Evolutionary conservation across 2,113 vertebrate genomes (phyloP).

Genomic region (Paralichthys olivaceus): DNA sequence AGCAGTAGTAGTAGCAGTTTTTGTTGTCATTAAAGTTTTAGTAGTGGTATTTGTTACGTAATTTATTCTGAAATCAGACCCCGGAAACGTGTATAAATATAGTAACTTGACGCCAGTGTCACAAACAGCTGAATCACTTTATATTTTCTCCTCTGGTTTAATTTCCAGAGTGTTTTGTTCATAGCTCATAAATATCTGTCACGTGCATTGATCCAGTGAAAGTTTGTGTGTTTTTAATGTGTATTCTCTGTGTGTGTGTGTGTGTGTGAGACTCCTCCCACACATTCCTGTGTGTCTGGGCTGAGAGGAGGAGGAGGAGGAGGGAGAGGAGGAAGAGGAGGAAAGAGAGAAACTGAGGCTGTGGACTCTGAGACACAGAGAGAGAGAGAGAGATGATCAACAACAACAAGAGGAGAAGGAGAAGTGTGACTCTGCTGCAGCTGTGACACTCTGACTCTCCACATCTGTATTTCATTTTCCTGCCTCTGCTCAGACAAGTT

Average conservation of each 20-base stretch:
- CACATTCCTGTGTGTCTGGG: conserved; percentile 67
- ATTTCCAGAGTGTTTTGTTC: background rate
- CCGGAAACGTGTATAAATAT: background rate
- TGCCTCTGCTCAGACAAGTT: conserved; percentile 14
- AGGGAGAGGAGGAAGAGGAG: conserved; percentile 26
- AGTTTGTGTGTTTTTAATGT: background rate
- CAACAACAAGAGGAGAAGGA: conserved; percentile 31
- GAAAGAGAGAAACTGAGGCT: conserved; percentile 15
- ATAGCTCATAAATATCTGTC: background rate
- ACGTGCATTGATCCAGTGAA: background rate
- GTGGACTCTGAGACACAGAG: conserved; percentile 37
- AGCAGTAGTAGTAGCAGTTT: too few relatives aligned
- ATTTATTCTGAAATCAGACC: conserved; percentile 49
- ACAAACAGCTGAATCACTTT: conserved; percentile 24
- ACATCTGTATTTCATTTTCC: background rate
- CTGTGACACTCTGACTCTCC: background rate
- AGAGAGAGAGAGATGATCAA: conserved; percentile 53
- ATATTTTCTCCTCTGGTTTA: background rate
- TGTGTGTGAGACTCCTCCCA: conserved; percentile 54
- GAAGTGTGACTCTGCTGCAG: too few relatives aligned
- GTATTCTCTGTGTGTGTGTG: background rate
- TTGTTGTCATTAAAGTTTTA: background rate
- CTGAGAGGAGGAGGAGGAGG: conserved; percentile 25
- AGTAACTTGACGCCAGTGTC: background rate
- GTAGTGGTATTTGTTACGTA: background rate